A percentile compares a stretch with the other conserved stretches of the same genome.
Evolutionary conservation across 2,797 vertebrate species (phyloP).

Genomic region (Lindbergichthys nudifrons): DNA sequence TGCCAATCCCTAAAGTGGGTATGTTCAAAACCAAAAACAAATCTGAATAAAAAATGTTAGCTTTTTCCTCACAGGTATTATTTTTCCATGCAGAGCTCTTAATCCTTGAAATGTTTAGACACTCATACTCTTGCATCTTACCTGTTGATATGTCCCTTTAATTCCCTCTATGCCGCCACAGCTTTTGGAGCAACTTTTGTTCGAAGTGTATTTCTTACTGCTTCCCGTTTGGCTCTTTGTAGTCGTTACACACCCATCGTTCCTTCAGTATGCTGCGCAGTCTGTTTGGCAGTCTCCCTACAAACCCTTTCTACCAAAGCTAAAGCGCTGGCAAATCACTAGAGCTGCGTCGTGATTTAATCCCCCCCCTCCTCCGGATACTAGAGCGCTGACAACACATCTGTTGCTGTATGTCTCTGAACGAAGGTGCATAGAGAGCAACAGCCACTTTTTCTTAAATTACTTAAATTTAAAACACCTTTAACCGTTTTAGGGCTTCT

Average conservation of each 20-base stretch:
- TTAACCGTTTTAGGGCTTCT: neutral
- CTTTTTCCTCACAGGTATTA: neutral
- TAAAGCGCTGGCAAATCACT: constrained; percentile 82
- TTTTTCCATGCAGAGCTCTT: neutral
- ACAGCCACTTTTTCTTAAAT: constrained; percentile 9
- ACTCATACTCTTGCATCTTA: constrained; percentile 51
- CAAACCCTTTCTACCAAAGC: constrained; percentile 73
- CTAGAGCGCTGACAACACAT: constrained; percentile 75
- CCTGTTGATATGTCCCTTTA: constrained; percentile 56
- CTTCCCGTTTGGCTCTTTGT: constrained; percentile 58
- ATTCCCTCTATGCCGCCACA: constrained; percentile 18
- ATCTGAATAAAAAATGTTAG: neutral
- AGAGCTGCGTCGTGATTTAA: constrained; percentile 77
- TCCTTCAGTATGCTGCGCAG: constrained; percentile 44
- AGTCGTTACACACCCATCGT: constrained; percentile 55
- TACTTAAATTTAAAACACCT: neutral
- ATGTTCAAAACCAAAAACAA: neutral
- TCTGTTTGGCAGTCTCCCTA: constrained; percentile 70
- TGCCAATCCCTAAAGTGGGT: neutral
- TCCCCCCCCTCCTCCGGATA: constrained; percentile 71
- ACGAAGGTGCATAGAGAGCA: constrained; percentile 29
- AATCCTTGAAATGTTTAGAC: constrained; percentile 11
- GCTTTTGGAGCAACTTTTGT: constrained; percentile 11
- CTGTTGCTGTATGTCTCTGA: constrained; percentile 71
- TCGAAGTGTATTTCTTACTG: constrained; percentile 64